A percentile compares a stretch with the other conserved stretches of the same genome.
Conservation (phyloP, 2,888 invertebrate genomes). For the Lumbricus terrestris region DNA sequence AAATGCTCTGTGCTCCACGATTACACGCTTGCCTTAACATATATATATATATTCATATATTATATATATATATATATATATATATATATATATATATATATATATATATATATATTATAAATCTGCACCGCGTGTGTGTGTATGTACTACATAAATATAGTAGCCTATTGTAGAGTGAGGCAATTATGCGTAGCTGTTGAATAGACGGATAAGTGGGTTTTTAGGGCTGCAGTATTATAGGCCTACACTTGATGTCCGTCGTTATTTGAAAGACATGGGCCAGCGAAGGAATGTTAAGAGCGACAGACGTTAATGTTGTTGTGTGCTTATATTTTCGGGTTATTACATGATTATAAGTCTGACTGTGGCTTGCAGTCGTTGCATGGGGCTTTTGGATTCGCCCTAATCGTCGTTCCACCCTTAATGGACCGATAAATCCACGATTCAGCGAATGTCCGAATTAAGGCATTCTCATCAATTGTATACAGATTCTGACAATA, state of each 20-base stretch:
- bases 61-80: too few species aligned
- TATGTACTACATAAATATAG: not conserved
- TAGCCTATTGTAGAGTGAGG: not conserved
- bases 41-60: not conserved
- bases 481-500: not conserved
- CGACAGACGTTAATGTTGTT: too few species aligned
- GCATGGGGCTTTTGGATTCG: not conserved
- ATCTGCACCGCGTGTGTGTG: too few species aligned
- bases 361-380: not conserved
- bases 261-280: not conserved
- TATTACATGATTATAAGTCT: not conserved
- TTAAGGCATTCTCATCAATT: not conserved
- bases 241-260: not conserved
- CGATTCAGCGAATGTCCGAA: not conserved
- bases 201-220: not conserved
- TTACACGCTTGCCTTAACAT: not conserved
- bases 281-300: conserved; percentile 3
- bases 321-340: not conserved
- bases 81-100: too few species aligned
- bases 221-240: not conserved
- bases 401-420: not conserved
- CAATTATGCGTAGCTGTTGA: not conserved
- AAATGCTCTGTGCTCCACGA: conserved; percentile 3
- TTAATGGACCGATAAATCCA: not conserved
- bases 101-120: not conserved